These are phyloP conservation scores for Eupithecia pulchellata DNA, from an alignment of 2,888 invertebrate genomes.

Conservation along the genomic window DNA sequence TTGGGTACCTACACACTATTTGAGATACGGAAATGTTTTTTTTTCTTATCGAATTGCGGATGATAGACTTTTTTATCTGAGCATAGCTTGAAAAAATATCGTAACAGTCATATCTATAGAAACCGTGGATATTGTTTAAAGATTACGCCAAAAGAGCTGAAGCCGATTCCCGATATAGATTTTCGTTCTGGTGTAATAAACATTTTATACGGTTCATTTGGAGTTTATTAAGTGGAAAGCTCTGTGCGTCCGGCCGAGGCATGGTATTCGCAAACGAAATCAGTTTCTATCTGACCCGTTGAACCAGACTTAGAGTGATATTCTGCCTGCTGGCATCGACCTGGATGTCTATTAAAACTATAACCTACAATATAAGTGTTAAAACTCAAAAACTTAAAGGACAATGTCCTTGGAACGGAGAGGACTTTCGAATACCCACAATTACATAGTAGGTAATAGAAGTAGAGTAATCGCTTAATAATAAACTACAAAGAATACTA, in stretches of 20 bases:
- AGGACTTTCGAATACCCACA: no score
- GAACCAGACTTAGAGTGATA: neutral
- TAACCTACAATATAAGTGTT: neutral
- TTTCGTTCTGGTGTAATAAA: slow-evolving; percentile 63
- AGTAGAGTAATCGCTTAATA: no score
- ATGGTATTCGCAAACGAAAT: slow-evolving; percentile 40
- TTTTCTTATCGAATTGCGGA: no score
- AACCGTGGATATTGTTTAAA: slow-evolving; percentile 39
- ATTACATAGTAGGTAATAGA: no score
- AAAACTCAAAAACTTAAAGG: neutral
- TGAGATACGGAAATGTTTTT: no score
- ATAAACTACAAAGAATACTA: no score
- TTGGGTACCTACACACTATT: no score
- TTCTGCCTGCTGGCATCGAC: neutral
- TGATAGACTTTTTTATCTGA: no score
- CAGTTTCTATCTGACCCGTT: slow-evolving; percentile 35
- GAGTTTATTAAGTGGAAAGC: slow-evolving; percentile 75
- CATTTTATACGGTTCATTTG: slow-evolving; percentile 73
- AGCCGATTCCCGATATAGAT: slow-evolving; percentile 57
- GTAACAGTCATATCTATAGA: slow-evolving; percentile 14
- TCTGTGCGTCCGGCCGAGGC: slow-evolving; percentile 53
- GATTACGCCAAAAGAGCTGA: slow-evolving; percentile 49
- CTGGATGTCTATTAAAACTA: neutral
- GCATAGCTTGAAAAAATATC: neutral
- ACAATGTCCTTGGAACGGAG: neutral